These are phyloP conservation scores for Acleris holmiana DNA, from an alignment of 2,888 invertebrate genomes.

Conservation along the genomic window DNA sequence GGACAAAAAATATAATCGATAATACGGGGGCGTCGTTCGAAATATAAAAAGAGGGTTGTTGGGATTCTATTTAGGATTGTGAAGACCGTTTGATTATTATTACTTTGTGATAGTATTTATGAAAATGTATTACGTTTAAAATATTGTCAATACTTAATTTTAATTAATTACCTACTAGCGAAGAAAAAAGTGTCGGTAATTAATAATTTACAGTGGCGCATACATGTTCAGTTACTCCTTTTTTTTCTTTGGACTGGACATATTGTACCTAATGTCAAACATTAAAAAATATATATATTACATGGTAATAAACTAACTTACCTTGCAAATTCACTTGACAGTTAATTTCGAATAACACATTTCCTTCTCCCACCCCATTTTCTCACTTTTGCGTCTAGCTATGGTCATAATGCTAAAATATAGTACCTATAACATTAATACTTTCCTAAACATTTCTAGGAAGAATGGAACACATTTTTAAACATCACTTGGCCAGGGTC, in stretches of 20 bases:
- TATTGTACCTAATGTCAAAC: background rate
- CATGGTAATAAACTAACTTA: background rate
- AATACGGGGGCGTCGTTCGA: constrained; percentile 52
- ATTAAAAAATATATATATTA: no score
- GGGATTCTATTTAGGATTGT: constrained; percentile 10
- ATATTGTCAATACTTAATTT: no score
- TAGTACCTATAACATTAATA: background rate
- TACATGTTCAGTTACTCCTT: no score
- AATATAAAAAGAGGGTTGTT: constrained; percentile 39
- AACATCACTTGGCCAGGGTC: constrained; percentile 60
- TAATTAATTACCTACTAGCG: no score
- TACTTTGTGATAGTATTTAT: no score
- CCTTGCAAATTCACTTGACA: constrained; percentile 6
- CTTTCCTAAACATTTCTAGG: background rate
- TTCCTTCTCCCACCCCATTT: no score
- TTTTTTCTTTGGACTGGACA: no score
- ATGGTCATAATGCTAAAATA: no score
- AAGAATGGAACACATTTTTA: constrained; percentile 10
- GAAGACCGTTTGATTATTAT: background rate
- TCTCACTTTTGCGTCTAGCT: no score
- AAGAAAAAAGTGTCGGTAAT: no score
- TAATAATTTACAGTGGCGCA: no score
- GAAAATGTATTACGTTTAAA: no score
- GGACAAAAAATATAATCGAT: constrained; percentile 74
- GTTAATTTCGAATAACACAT: background rate